Base-by-base conservation (phyloP, 2,113 vertebrate species). In the Bubo blakistoni region DNA sequence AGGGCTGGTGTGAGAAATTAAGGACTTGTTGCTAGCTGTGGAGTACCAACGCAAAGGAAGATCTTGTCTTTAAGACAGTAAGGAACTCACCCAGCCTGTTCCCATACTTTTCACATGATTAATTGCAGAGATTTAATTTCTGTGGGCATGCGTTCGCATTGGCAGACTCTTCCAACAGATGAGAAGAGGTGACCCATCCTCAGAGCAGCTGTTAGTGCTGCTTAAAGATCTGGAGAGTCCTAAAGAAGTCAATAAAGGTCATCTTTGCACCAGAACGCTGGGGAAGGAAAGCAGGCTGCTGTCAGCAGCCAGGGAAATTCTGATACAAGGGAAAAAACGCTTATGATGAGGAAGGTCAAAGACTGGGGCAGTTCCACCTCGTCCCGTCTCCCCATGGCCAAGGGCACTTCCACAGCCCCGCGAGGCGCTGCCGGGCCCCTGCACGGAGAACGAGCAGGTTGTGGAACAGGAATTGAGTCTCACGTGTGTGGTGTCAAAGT, bases 381-480 rank as follows among this genome's bases (percentile, higher is more conserved):
- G 1, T 9, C 36, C 46, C 11, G 0, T 16, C 18, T 26, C 61
- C 67, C 30, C 12, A 5, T 0, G 0, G 34, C 36, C 6, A 2
- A 46, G 67, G 67, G 32, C 59, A 20, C 46, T 32, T 10, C 36
- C 17, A 5, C 2, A 7, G 9, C 15, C 27, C n/a, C 22, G 17
- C 47, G 9, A 11, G 34, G 87, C 29, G 9, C 36, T 13, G 26
- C 27, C 2, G 20, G 46, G 8, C 26, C 40, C 63, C 66, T 2
- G 12, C 15, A 2, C 0, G 5, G 61, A 13, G 3, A 30, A 30
- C 12, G 24, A 52, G 40, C n/a, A 19, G 22, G 42, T 13, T 8
- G 29, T 15, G 32, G 38, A 21, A 26, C 52, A 55, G 59, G 27
- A n/a, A 36, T 11, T 12, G 55, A 29, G 54, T 8, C 73, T 71